These are phyloP conservation scores for Anableps anableps DNA, from an alignment of 2,797 vertebrate species.

Conservation along the genomic window DNA sequence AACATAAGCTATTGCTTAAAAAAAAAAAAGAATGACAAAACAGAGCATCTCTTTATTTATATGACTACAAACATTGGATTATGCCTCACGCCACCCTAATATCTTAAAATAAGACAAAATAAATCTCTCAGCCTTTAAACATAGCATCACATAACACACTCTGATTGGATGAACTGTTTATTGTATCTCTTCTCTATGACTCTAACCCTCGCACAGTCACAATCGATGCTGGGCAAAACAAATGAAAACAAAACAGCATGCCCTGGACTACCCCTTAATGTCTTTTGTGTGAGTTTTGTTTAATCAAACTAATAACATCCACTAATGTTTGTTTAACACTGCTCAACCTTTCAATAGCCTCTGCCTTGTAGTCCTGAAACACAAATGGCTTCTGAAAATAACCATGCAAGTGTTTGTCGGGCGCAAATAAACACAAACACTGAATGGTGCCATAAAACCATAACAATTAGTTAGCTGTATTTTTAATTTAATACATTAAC, in stretches of 20 bases:
- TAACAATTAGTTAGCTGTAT: not conserved
- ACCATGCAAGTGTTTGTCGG: slow-evolving; percentile 32
- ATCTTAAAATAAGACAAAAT: slow-evolving; percentile 11
- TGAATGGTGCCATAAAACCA: slow-evolving; percentile 12
- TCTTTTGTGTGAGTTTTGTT: slow-evolving; percentile 62
- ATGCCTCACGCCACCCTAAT: not conserved
- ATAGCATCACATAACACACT: slow-evolving; percentile 19
- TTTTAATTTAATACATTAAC: not conserved
- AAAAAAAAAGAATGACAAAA: not conserved
- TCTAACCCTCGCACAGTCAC: slow-evolving; percentile 36
- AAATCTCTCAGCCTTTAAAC: slow-evolving; percentile 31
- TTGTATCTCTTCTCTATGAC: slow-evolving; percentile 22
- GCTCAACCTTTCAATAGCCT: slow-evolving; percentile 60
- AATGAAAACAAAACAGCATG: slow-evolving; percentile 36
- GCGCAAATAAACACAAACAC: slow-evolving; percentile 7
- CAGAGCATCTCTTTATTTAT: not conserved
- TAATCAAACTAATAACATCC: slow-evolving; percentile 69
- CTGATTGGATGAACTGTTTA: slow-evolving; percentile 40
- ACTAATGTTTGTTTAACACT: slow-evolving; percentile 69
- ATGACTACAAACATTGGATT: not conserved
- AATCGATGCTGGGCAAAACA: slow-evolving; percentile 47
- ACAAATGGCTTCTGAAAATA: slow-evolving; percentile 46
- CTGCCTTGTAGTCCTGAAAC: slow-evolving; percentile 38
- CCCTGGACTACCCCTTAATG: slow-evolving; percentile 35
- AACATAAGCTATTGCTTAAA: not conserved